These are phyloP conservation scores for Hyaena hyaena DNA, from an alignment of 2,113 vertebrate genomes.

Conservation along the genomic window DNA sequence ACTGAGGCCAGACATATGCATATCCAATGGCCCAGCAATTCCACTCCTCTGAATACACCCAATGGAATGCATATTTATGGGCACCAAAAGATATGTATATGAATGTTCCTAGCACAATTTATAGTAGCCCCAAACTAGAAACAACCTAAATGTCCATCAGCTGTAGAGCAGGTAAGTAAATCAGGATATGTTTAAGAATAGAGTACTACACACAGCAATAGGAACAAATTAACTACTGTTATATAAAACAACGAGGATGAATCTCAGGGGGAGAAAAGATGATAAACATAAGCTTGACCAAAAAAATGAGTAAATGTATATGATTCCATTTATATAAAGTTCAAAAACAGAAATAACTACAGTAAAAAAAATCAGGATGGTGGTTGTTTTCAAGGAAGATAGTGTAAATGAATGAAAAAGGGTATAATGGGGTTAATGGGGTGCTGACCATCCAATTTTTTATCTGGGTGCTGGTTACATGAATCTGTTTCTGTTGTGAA, in stretches of 20 bases:
- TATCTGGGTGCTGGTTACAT: neutral
- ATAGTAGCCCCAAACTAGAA: neutral
- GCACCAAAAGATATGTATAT: neutral
- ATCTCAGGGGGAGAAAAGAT: neutral
- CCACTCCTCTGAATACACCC: neutral
- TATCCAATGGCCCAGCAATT: neutral
- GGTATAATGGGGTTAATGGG: neutral
- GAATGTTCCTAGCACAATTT: neutral
- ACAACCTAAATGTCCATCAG: neutral
- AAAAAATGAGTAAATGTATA: neutral
- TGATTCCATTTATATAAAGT: neutral
- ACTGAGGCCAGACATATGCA: neutral
- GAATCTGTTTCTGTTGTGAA: neutral
- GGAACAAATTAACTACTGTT: neutral
- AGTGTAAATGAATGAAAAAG: neutral
- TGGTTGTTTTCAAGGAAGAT: neutral
- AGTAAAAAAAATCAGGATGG: neutral
- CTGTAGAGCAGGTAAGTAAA: neutral
- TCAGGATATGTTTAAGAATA: neutral
- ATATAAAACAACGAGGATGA: neutral
- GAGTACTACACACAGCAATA: neutral
- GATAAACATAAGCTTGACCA: neutral
- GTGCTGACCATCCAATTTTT: neutral
- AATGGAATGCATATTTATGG: neutral
- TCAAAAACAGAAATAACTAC: neutral